Evolutionary conservation across 2,888 invertebrate genomes (phyloP), one percentile per base, ranked within the genome.

Genomic region (Agrochola circellaris): DNA sequence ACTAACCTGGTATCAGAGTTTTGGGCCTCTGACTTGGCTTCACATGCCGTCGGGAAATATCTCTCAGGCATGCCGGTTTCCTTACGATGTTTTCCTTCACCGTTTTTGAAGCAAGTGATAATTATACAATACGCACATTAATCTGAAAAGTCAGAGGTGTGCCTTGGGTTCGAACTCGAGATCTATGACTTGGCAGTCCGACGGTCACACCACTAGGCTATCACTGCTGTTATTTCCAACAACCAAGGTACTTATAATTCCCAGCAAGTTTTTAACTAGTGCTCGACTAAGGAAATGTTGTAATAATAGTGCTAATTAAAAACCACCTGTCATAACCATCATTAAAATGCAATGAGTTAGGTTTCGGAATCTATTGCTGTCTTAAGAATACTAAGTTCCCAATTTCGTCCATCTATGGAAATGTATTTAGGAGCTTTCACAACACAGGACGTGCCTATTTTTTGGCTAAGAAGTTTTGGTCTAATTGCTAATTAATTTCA

Each of bases 361-460:
- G 9, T 72, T 81, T 75, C 81, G 81, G 81, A 75, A 82, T 69
- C 54, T 20, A 34, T 5, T 15, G 20, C 11, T 60, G 66, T 61
- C 58, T 26, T 26, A 68, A 34, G 85, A 84, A 82, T 82, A 80
- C 51, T n/a, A 84, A 82, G 62, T 64, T 51, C 15, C 62, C 60
- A 62, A 71, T 82, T 71, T 54, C 42, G 1, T 38, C 42, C 51
- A 5, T 15, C 0, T 26, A 67, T n/a, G 30, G 73, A 7, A 15
- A 1, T 71, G 60, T 34, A 23, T 83, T 70, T 77, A 23, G n/a
- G 23, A 26, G 15, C 81, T 82, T 69, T 81, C 75, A 62, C 54
- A 54, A 67, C 11, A 51, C 45, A 60, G 62, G 38, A 74, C 74
- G 61, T 56, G 74, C 62, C 70, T 48, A 74, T 34, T 34, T 26